These are phyloP conservation scores for Epinephelus malabaricus DNA, from an alignment of 2,797 vertebrate genomes.

Conservation along the genomic window DNA sequence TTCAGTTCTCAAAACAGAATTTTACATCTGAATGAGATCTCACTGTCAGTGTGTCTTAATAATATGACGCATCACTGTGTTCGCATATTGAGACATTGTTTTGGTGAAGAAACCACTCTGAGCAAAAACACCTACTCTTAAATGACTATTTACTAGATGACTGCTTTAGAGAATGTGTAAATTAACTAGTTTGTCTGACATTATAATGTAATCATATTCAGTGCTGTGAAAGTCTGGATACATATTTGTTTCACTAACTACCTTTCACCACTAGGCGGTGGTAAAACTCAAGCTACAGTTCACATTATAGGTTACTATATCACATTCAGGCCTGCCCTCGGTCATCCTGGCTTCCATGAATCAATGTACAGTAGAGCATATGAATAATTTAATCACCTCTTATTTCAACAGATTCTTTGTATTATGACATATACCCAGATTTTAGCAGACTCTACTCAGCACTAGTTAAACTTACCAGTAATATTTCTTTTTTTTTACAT, in stretches of 20 bases:
- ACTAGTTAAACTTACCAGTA: not conserved
- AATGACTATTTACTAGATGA: too few species aligned
- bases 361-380: not conserved
- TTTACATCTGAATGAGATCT: not conserved
- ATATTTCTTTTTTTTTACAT: not conserved
- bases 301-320: not conserved
- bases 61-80: not conserved
- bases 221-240: not conserved
- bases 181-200: not conserved
- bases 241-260: not conserved
- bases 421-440: not conserved
- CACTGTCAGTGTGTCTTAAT: too few species aligned
- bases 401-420: not conserved
- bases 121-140: too few species aligned
- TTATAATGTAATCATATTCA: not conserved
- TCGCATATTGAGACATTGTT: not conserved
- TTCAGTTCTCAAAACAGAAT: not conserved
- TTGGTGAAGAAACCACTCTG: too few species aligned
- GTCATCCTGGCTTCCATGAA: not conserved
- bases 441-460: not conserved
- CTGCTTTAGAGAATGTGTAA: not conserved
- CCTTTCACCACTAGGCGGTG: constrained; percentile 43
- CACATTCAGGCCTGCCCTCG: not conserved
- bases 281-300: constrained; percentile 31
- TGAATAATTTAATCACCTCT: not conserved